phyloP scores from a whole-genome alignment of 1,140 invertebrate species.

The Luehdorfia chinensis region DNA sequence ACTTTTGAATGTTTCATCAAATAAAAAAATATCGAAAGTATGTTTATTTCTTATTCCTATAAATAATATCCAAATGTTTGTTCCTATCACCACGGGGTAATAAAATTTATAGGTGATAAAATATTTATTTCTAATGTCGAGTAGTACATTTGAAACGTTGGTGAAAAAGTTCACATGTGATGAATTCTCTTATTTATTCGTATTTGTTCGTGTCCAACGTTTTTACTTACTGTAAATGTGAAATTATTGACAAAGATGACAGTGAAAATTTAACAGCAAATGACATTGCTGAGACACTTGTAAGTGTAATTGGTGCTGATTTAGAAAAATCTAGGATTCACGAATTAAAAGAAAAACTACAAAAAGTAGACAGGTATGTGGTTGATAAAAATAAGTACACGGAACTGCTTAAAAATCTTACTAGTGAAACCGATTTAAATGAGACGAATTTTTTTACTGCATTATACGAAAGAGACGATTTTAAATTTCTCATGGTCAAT shows the following conservation, averaged over 20 bases:
- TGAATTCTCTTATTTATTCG: slow-evolving; percentile 1
- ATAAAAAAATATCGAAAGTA: background rate
- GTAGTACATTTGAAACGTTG: slow-evolving; percentile 1
- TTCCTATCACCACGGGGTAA: slow-evolving; percentile 21
- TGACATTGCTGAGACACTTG: slow-evolving; percentile 34
- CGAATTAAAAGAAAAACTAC: slow-evolving; percentile 47
- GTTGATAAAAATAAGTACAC: slow-evolving; percentile 40
- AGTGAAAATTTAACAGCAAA: slow-evolving; percentile 26
- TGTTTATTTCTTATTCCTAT: slow-evolving; percentile 24
- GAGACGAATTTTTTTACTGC: slow-evolving; percentile 52
- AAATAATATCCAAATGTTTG: slow-evolving; percentile 29
- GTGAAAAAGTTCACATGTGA: background rate
- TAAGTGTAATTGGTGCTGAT: slow-evolving; percentile 25
- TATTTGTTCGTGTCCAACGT: background rate
- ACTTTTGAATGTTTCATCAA: too few species aligned
- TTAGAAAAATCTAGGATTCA: slow-evolving; percentile 30
- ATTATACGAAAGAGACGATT: slow-evolving; percentile 45
- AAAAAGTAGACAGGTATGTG: slow-evolving; percentile 43
- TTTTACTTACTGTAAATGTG: background rate
- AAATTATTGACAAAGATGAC: background rate
- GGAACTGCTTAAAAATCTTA: slow-evolving; percentile 40
- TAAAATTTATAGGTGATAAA: slow-evolving; percentile 34
- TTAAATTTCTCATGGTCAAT: slow-evolving; percentile 29
- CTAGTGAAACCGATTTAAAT: slow-evolving; percentile 34
- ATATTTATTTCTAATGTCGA: slow-evolving; percentile 10